A percentile compares a stretch with the other conserved stretches of the same genome.
phyloP scores from a whole-genome alignment of 53 echinoderm and acorn worm genomes.

The Glandiceps talaboti region DNA sequence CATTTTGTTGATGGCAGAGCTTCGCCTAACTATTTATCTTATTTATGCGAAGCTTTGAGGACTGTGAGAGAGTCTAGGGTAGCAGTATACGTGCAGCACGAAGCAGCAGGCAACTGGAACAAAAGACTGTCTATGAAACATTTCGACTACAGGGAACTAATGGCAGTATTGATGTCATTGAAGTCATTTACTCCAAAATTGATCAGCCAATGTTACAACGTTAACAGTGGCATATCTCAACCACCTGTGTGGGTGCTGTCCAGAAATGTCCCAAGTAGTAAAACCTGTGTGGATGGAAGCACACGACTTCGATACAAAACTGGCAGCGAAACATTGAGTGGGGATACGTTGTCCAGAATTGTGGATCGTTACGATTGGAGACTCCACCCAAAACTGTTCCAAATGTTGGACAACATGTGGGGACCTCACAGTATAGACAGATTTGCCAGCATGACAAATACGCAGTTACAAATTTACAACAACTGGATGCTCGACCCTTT shows the following conservation, averaged over 20 bases:
- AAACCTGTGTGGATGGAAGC: neutral
- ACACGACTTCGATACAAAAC: neutral
- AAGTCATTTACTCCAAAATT: neutral
- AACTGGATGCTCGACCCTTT: conserved; percentile 20
- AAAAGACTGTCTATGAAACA: neutral
- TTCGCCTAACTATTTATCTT: no score
- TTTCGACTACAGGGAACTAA: neutral
- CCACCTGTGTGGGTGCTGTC: neutral
- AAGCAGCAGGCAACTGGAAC: neutral
- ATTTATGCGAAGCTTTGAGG: no score
- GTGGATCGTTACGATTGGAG: conserved; percentile 4
- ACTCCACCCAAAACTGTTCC: conserved; percentile 13
- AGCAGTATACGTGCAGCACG: neutral
- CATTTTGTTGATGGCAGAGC: no score
- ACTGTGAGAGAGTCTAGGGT: no score
- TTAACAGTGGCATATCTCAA: neutral
- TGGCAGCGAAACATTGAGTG: neutral
- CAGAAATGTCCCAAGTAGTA: neutral
- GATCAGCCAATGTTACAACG: neutral
- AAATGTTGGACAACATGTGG: conserved; percentile 21
- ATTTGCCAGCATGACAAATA: conserved; percentile 3
- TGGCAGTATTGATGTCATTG: neutral
- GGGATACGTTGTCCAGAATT: neutral
- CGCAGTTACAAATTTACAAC: conserved; percentile 30
- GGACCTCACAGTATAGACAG: conserved; percentile 27